Evolutionary conservation across 1,140 invertebrate species (phyloP).

Genomic region (Lordiphosa stackelbergi): DNA sequence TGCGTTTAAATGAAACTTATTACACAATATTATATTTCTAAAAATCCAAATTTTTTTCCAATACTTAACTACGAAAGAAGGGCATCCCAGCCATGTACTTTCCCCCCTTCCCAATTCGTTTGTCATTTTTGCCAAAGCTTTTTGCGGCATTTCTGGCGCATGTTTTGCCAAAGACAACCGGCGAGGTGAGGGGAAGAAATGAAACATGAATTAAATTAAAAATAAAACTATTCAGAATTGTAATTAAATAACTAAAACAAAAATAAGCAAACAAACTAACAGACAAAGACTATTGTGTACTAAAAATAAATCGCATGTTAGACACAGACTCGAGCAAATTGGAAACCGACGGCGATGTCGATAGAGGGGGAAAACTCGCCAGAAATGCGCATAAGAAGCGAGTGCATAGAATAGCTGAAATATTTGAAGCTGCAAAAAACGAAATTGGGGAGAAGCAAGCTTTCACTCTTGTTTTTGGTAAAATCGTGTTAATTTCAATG

Average conservation of each 20-base stretch:
- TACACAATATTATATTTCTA: no score
- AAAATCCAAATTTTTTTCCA: no score
- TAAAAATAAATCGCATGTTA: constrained; percentile 32
- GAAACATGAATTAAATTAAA: constrained; percentile 64
- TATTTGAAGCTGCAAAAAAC: constrained; percentile 38
- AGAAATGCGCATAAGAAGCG: constrained; percentile 21
- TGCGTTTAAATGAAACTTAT: no score
- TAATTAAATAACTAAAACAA: constrained; percentile 67
- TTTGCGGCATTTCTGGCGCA: constrained; percentile 50
- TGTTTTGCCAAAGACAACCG: constrained; percentile 41
- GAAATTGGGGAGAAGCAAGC: constrained; percentile 3
- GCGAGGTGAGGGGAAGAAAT: constrained; percentile 17
- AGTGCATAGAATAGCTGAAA: constrained; percentile 43
- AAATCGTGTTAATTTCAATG: constrained; percentile 38
- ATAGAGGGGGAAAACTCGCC: constrained; percentile 23
- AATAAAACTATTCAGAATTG: constrained; percentile 62
- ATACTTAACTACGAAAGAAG: no score
- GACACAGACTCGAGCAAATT: constrained; percentile 14
- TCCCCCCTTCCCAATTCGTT: constrained; percentile 14
- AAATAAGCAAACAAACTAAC: constrained; percentile 44
- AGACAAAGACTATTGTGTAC: constrained; percentile 53
- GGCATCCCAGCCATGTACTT: neutral
- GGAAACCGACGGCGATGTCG: constrained; percentile 16
- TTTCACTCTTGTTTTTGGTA: neutral
- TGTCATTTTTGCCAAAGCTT: constrained; percentile 48